Evolutionary conservation across 2,888 invertebrate genomes (phyloP), one percentile per base, ranked within the genome.

Genomic region (Incurvaria masculella): DNA sequence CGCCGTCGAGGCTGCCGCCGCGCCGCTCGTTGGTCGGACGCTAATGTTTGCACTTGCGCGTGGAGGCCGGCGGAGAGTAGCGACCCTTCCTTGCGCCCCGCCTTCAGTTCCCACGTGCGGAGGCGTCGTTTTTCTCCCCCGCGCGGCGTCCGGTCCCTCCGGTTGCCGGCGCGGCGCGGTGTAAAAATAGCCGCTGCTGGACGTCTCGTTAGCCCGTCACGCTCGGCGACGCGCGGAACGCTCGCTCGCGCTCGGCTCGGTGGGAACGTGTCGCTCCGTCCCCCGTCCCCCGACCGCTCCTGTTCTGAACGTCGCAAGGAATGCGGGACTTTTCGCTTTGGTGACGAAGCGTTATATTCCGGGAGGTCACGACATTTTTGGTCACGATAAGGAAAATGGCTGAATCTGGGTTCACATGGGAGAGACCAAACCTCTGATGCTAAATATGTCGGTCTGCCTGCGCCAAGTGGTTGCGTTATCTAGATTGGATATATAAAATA

Each of bases 291-390:
- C 74, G 73, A 71, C 72, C 63, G 67, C 61, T 58, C 61, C 61
- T 66, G 61, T 63, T 61, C 61, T 61, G 63, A 67, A 63, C 65
- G 60, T 59, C 56, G 61, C 56, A 57, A 61, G 75, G 74, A 72
- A 74, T 75, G 74, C 68, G 63, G 66, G 68, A 68, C 3, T 69
- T 66, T 67, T 68, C 69, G 67, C 72, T 66, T 69, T 65, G 50
- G 65, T 73, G 73, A 74, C 73, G 68, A 73, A 72, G 74, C 64
- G 63, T 64, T 70, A 69, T 69, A 68, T n/a, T n/a, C n/a, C 10
- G 23, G 10, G 23, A 4, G 10, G 23, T 10, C 5, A 23, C 23
- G 10, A 23, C 10, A 23, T 10, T 23, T 23, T 23, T 23, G 23
- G 10, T 23, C 23, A 10, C n/a, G n/a, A n/a, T n/a, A n/a, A n/a